Evolutionary conservation across 2,113 vertebrate genomes (phyloP).

Genomic region (Myodes glareolus): DNA sequence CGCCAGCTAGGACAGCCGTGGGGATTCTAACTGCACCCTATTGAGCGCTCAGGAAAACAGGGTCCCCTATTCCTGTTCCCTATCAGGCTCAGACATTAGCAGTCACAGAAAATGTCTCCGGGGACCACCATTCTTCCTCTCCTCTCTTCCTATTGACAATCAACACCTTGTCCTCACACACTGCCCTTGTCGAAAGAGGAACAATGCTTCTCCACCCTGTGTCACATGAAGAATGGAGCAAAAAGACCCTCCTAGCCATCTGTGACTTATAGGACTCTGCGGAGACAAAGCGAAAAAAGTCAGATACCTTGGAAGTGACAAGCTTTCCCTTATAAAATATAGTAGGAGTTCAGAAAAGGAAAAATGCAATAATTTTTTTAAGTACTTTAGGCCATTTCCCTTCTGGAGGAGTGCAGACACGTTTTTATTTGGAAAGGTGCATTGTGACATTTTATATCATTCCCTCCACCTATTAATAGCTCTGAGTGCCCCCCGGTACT

Average conservation of each 20-base stretch:
- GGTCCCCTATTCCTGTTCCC: background rate
- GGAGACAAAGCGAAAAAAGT: background rate
- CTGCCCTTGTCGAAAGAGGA: background rate
- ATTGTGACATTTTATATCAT: conserved; percentile 79
- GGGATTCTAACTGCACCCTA: background rate
- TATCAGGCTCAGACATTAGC: background rate
- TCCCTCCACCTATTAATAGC: conserved; percentile 78
- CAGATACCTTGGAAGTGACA: conserved; percentile 72
- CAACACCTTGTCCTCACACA: background rate
- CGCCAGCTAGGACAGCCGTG: background rate
- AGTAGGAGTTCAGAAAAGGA: conserved; percentile 53
- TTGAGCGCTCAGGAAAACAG: background rate
- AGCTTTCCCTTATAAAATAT: conserved; percentile 62
- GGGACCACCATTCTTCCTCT: background rate
- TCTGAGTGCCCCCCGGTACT: conserved; percentile 66
- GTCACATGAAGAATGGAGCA: background rate
- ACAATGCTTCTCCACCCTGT: background rate
- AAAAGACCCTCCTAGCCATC: background rate
- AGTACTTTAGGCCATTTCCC: conserved; percentile 71
- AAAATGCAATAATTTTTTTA: conserved; percentile 74
- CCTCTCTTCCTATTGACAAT: background rate
- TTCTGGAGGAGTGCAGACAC: conserved; percentile 67
- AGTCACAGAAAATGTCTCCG: background rate
- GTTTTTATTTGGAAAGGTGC: conserved; percentile 80
- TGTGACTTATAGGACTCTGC: conserved; percentile 4